These are phyloP conservation scores for Dicroscelio sp. DNA, from an alignment of 2,888 invertebrate species.

Conservation along the genomic window DNA sequence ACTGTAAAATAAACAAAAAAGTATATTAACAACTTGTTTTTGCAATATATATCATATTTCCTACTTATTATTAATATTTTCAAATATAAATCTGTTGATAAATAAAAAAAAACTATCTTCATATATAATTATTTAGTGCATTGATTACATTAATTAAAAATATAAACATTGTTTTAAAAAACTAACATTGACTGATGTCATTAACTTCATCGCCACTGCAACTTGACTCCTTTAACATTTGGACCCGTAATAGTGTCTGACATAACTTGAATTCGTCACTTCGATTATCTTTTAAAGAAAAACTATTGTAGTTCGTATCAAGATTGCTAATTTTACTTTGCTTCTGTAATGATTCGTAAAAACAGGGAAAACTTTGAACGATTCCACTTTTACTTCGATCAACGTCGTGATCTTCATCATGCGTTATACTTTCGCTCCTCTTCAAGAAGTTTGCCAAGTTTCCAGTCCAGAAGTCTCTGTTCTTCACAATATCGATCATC, in stretches of 20 bases:
- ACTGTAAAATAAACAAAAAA: slow-evolving; percentile 89
- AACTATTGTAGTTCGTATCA: slow-evolving; percentile 90
- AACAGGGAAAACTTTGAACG: slow-evolving; percentile 90
- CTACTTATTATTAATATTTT: too few species aligned
- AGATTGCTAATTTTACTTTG: slow-evolving; percentile 89
- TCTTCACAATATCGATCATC: slow-evolving; percentile 90
- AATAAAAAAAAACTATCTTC: too few species aligned
- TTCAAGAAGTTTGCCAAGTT: slow-evolving; percentile 88
- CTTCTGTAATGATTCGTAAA: slow-evolving; percentile 90
- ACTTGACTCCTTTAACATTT: slow-evolving; percentile 90
- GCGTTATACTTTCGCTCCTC: slow-evolving; percentile 79
- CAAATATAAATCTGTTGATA: not conserved
- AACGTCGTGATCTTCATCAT: slow-evolving; percentile 79
- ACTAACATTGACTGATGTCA: slow-evolving; percentile 90
- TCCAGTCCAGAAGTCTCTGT: slow-evolving; percentile 91
- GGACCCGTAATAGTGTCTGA: slow-evolving; percentile 90
- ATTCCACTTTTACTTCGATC: slow-evolving; percentile 76
- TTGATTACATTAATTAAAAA: not conserved
- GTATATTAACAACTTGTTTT: not conserved
- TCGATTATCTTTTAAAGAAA: slow-evolving; percentile 89
- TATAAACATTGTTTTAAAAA: too few species aligned
- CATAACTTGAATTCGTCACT: slow-evolving; percentile 90
- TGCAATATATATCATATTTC: not conserved
- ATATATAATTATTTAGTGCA: not conserved
- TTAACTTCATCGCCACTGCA: slow-evolving; percentile 89